Evolutionary conservation across 2,113 vertebrate genomes (phyloP), one percentile per base, ranked within the genome.

Genomic region (Spea multiplicata): DNA sequence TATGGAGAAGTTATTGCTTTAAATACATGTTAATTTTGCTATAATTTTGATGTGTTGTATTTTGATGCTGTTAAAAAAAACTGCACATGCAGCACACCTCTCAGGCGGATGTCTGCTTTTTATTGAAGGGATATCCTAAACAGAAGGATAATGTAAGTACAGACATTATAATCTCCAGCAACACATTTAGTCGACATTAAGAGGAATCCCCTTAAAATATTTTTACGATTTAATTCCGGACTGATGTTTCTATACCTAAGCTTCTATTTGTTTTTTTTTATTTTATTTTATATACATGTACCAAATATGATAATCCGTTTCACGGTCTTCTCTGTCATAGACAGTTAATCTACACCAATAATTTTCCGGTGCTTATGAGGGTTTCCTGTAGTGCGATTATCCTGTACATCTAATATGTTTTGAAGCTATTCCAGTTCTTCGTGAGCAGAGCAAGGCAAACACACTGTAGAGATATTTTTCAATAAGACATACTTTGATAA

Each of bases 291-390:
- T 87, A 85, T 84, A 88, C 83, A 82, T 83, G 81, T 78, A 4
- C 84, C 78, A 81, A 85, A 83, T 84, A 83, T 82, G 4, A 84
- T 81, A 82, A 86, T 85, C 87, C 84, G 85, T 86, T 84, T 87
- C 81, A 83, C 84, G 76, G 82, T 84, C 74, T 44, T 71, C 59
- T 61, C 77, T 55, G 76, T 86, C 86, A 78, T 85, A 55, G 75
- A 74, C 83, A 73, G 85, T 86, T 86, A 30, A 86, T 86, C 78
- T 85, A 59, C 86, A 84, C 84, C 82, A 88, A 88, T 85, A 83
- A 85, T 84, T 85, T 83, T 84, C 75, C 66, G 78, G 71, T 87
- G 75, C 83, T 88, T 87, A 83, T 83, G 80, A 81, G 81, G 79
- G 78, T 85, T 86, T 86, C 74, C 85, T 89, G 83, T 85, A 50